phyloP scores from a whole-genome alignment of 2,797 vertebrate species.

The Nyctibius grandis region DNA sequence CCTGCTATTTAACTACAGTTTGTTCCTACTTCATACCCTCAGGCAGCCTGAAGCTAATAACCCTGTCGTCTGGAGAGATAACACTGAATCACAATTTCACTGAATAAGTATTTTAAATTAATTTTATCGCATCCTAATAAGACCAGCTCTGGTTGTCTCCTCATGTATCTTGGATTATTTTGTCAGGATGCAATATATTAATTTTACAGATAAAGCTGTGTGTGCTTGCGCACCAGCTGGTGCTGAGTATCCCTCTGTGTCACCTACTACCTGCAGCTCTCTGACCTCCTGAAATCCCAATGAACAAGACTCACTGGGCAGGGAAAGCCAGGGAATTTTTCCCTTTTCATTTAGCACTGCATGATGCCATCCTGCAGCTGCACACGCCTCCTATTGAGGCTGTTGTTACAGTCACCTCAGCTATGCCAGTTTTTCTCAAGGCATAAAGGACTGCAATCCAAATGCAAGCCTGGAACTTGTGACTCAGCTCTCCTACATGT shows the following conservation, averaged over 20 bases:
- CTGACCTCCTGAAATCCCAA: background rate
- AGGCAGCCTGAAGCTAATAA: constrained; percentile 21
- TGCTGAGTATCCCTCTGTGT: background rate
- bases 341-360: background rate
- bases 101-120: constrained; percentile 62
- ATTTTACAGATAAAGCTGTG: background rate
- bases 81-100: constrained; percentile 15
- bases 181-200: background rate
- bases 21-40: background rate
- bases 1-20: background rate
- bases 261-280: background rate
- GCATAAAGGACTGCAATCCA: background rate
- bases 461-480: background rate
- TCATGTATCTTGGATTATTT: background rate
- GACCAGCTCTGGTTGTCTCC: constrained; percentile 21
- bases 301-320: background rate
- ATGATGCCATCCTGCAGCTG: background rate
- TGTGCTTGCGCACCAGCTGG: background rate
- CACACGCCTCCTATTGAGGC: rapidly evolving
- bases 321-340: background rate
- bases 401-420: background rate
- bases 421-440: background rate
- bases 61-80: constrained; percentile 21
- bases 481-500: background rate
- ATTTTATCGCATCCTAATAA: constrained; percentile 26